Evolutionary conservation across 2,888 invertebrate genomes (phyloP).

Genomic region (Saturnia pavonia): DNA sequence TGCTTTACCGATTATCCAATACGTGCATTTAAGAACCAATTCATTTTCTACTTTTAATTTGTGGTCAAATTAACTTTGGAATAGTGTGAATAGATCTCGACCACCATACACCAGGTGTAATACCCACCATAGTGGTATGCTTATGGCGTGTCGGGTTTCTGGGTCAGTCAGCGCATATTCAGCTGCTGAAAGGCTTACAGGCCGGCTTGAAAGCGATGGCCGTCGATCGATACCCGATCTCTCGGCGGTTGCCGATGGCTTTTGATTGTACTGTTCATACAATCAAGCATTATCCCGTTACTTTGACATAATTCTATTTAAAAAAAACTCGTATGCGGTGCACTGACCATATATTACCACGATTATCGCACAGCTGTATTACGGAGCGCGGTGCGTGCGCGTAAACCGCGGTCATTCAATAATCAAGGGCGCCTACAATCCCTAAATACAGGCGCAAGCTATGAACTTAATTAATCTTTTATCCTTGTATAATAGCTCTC

Average conservation of each 20-base stretch:
- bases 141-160: too few relatives aligned
- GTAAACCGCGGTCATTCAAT: slow-evolving; percentile 50
- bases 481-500: background rate
- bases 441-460: slow-evolving; percentile 45
- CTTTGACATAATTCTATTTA: too few relatives aligned
- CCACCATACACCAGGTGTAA: too few relatives aligned
- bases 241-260: too few relatives aligned
- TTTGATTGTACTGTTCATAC: too few relatives aligned
- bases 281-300: too few relatives aligned
- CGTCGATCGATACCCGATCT: too few relatives aligned
- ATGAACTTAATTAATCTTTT: background rate
- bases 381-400: slow-evolving; percentile 42
- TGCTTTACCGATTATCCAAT: background rate
- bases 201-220: too few relatives aligned
- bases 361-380: slow-evolving; percentile 25
- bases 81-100: too few relatives aligned
- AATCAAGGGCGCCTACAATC: slow-evolving; percentile 78
- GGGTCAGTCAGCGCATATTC: too few relatives aligned
- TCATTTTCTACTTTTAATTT: background rate
- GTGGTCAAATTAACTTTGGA: background rate
- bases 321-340: slow-evolving; percentile 25
- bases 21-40: background rate
- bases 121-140: too few relatives aligned
- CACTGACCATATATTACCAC: slow-evolving; percentile 34
- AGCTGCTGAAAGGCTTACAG: too few relatives aligned